phyloP scores from a whole-genome alignment of 2,888 invertebrate genomes.

The Pandemis cinnamomeana region DNA sequence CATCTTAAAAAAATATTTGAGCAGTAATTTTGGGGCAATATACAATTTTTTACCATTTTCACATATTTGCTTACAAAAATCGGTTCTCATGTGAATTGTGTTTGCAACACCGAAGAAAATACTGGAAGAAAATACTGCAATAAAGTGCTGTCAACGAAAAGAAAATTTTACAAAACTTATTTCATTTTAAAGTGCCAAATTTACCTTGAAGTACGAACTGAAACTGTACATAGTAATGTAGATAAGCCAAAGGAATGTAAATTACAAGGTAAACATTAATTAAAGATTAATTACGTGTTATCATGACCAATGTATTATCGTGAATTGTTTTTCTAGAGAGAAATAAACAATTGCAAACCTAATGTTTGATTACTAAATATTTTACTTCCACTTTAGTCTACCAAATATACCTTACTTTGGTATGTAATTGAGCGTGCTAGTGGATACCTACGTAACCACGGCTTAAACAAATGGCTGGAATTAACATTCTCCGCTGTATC shows the following conservation, averaged over 20 bases:
- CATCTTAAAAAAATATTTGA: no score
- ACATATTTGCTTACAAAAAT: no score
- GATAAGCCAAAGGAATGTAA: conserved; percentile 32
- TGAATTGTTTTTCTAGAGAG: conserved; percentile 40
- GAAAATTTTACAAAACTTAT: not conserved
- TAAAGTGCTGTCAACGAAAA: not conserved
- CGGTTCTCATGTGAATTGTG: no score
- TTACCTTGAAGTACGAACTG: conserved; percentile 5
- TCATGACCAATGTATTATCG: conserved; percentile 42
- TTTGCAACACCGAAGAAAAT: no score
- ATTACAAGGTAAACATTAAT: conserved; percentile 39
- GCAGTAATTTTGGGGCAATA: no score
- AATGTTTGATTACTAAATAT: not conserved
- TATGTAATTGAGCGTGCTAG: not conserved
- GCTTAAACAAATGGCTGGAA: conserved; percentile 8
- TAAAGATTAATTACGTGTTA: conserved; percentile 20
- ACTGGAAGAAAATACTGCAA: not conserved
- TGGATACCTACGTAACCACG: not conserved
- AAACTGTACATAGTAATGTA: conserved; percentile 5
- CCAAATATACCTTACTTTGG: not conserved
- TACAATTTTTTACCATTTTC: no score
- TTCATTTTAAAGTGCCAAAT: conserved; percentile 8
- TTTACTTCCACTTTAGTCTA: not conserved
- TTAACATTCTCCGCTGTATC: conserved; percentile 3
- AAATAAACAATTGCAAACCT: conserved; percentile 32